Conservation (phyloP, 2,888 invertebrate genomes). For the Chalcosyrphus nemorum region DNA sequence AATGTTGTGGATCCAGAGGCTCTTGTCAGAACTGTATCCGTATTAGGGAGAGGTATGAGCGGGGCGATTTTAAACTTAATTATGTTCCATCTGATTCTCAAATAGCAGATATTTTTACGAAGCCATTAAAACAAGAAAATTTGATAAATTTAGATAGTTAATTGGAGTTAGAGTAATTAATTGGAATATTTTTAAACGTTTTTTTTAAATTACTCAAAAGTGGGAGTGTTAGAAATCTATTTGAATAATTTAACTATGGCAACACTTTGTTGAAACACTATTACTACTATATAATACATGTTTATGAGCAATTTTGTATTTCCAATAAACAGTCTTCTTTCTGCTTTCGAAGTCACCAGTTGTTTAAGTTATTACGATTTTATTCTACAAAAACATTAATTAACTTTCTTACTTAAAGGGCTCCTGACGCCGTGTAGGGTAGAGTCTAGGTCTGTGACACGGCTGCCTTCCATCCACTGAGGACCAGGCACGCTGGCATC, state of each 20-base stretch:
- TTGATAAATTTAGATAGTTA: not conserved
- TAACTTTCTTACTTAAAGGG: no score
- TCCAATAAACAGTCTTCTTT: no score
- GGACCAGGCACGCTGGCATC: no score
- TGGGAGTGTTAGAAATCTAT: not conserved
- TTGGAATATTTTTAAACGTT: not conserved
- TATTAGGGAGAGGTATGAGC: not conserved
- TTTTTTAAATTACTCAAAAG: not conserved
- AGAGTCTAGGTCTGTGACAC: no score
- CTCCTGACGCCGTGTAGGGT: no score
- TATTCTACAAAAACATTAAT: no score
- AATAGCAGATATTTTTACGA: slow-evolving; percentile 30
- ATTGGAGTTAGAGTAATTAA: not conserved
- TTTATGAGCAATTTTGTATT: no score
- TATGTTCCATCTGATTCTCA: slow-evolving; percentile 7
- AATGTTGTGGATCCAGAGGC: slow-evolving; percentile 53
- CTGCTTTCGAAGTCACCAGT: no score
- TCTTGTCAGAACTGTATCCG: not conserved
- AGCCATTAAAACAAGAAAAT: not conserved
- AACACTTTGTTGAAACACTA: no score
- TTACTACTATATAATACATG: no score
- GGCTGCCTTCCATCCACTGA: no score
- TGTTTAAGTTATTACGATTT: slow-evolving; percentile 46
- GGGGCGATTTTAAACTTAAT: not conserved
- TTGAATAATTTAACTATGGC: no score